Evolutionary conservation across 1,140 invertebrate genomes (phyloP), one percentile per base, ranked within the genome.

Genomic region (Caenorhabditis remanei): DNA sequence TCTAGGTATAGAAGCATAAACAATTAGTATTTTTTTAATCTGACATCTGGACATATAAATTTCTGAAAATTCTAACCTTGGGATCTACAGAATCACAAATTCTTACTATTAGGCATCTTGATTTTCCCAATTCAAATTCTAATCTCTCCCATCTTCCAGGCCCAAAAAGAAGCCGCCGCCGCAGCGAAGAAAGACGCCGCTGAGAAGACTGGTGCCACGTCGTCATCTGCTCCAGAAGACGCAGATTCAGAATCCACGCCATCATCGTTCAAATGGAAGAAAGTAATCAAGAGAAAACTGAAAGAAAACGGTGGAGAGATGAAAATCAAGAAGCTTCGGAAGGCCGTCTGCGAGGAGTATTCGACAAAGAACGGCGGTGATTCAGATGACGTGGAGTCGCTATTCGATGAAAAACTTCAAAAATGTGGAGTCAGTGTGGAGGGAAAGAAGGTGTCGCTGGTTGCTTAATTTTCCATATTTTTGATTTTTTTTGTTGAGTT

Each of bases 181-280:
- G 85, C 55, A 21, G 46, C 55, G 7, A 40, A 41, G 19, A n/a
- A 87, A 46, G 83, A 46, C 3, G 14, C 32, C 21, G 41, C 65
- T 19, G 83, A 32, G 46, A 13, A 48, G 40, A 63, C 19, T 6
- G 21, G 4, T 9, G 24, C 79, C 40, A 84, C 55, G 84, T n/a
- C 58, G 24, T 61, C 58, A 41, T 21, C 3, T 14, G 63, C 75
- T 41, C 24, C 67, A 61, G 65, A 85, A 85, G 83, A 85, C 4
- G 55, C 40, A 65, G 50, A 32, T 21, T 46, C 14, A 13, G 84
- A 43, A 83, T 6, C 58, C 58, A 46, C 56, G 2, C n/a, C 63
- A 40, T 40, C 63, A 16, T 3, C 46, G 41, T 89, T 89, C 85
- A 89, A 89, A 50, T 89, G 89, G 87, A 90, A 90, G 85, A 85